Evolutionary conservation across 2,888 invertebrate species (phyloP), one percentile per base, ranked within the genome.

Genomic region (Resseliella maxima): DNA sequence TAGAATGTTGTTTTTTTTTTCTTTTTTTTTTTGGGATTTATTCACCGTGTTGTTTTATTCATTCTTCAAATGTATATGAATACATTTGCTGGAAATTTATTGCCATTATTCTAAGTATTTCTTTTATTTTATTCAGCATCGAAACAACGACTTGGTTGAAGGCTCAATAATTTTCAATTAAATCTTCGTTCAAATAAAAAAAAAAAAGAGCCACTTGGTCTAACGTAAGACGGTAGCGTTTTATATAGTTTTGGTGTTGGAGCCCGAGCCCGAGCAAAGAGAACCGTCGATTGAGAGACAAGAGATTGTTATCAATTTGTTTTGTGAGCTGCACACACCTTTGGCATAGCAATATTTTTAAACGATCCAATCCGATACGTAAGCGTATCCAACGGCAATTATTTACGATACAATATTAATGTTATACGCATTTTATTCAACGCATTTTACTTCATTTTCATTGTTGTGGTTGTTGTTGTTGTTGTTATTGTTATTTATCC

Each of bases 221-320:
- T n/a, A 18, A 38, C 83, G 83, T 38, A 83, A 83, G 38, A 83
- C 83, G 38, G 83, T 83, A 83, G 83, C 38, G 31, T 72, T 83
- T 83, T 8, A 64, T 54, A 12, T n/a, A 8, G 3, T 81, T 2
- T 8, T 81, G 15, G 36, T 81, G 46, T 8, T 41, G 41, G 5
- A 41, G 6, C 5, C 41, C 5, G 41, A 8, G 41, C 5, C 5
- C 12, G 41, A 41, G 41, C 6, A 41, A 41, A 18, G 46, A 50
- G 18, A 59, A 59, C 2, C 41, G 21, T 38, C 36, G 38, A 6
- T n/a, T n/a, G n/a, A 81, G n/a, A 81, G 3, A 5, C n/a, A 24
- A 38, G 38, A 83, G 83, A 83, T 83, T 83, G 36, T 83, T 38
- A 83, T 83, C 83, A 83, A 24, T n/a, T n/a, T 83, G 38, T n/a